Base-by-base conservation (phyloP, 2,797 vertebrate genomes). In the Tinamus major region DNA sequence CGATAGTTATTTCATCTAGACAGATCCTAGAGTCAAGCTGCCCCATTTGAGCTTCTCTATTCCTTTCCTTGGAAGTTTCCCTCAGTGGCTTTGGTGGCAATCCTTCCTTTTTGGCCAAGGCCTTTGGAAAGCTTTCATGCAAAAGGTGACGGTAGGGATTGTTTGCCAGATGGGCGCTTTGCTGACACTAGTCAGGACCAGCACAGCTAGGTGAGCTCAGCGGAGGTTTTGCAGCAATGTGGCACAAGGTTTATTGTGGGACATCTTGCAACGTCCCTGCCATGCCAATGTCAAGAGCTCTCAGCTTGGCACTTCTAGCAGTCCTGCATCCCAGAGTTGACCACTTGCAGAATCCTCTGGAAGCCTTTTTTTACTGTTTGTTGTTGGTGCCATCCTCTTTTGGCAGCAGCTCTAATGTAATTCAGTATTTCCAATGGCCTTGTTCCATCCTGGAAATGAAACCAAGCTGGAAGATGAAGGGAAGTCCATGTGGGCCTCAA, bases 401-500 rank as follows among this genome's bases (percentile, higher is more conserved):
- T 96, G 92, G 89, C 85, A 91, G 81, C 61, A 53, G 51, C 61
- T 69, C 49, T 42, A 11, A 35, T 64, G 72, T 93, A 90, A 90
- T 93, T 96, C 79, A 68, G 26, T 85, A 63, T 86, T 95, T 92
- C 39, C 35, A 48, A 29, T 89, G 85, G 79, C 86, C 70, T 31
- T 14, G 1, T 92, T 94, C 76, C 93, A 82, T 85, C 70, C 91
- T 90, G 82, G 85, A 77, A 69, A 69, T 62, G 84, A 87, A 58
- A 95, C 44, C 23, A 72, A 82, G 7, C 15, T 48, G 20, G 89
- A 42, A 64, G 79, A 86, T 62, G 69, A 55, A 84, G 69, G 33
- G 68, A 62, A 75, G 48, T 39, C n/a, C 77, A 90, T 24, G 7
- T 1, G 23, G 64, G 21, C 56, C n/a, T 85, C 33, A 5, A n/a